These are phyloP conservation scores for Antigone vipio DNA, from an alignment of 2,113 vertebrate genomes.

Conservation along the genomic window DNA sequence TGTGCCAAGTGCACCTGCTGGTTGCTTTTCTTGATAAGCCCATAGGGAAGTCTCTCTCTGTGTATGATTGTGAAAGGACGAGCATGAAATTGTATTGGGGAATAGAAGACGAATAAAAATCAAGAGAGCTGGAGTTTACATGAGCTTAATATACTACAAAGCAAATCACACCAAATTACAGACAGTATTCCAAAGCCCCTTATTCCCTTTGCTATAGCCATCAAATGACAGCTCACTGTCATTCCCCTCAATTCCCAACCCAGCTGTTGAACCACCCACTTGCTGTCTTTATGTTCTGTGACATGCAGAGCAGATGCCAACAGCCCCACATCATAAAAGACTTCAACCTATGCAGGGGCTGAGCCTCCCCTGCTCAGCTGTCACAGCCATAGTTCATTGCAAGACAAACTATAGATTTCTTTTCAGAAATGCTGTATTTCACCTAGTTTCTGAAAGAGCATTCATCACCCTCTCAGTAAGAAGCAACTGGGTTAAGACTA, in stretches of 20 bases:
- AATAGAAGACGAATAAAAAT: not conserved
- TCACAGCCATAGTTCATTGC: not conserved
- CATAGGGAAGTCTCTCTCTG: not conserved
- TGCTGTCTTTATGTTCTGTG: conserved; percentile 52
- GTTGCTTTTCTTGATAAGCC: not conserved
- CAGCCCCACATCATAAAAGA: conserved; percentile 23
- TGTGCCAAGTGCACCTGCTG: not conserved
- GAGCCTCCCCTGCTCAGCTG: conserved; percentile 58
- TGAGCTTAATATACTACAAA: not conserved
- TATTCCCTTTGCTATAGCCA: not conserved
- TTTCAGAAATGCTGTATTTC: conserved; percentile 3
- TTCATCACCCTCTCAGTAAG: not conserved
- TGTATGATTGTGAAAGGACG: not conserved
- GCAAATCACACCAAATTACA: not conserved
- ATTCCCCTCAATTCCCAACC: not conserved
- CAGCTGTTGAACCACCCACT: conserved; percentile 62
- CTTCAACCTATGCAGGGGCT: not conserved
- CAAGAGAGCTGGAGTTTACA: not conserved
- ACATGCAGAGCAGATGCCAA: conserved; percentile 62
- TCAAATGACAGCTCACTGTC: not conserved
- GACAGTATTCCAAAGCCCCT: not conserved
- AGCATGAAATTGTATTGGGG: not conserved
- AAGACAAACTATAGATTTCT: not conserved
- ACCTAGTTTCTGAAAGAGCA: not conserved
- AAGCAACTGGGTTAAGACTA: not conserved